phyloP scores from a whole-genome alignment of 2,797 vertebrate species.

The Apogon hyalosoma region DNA sequence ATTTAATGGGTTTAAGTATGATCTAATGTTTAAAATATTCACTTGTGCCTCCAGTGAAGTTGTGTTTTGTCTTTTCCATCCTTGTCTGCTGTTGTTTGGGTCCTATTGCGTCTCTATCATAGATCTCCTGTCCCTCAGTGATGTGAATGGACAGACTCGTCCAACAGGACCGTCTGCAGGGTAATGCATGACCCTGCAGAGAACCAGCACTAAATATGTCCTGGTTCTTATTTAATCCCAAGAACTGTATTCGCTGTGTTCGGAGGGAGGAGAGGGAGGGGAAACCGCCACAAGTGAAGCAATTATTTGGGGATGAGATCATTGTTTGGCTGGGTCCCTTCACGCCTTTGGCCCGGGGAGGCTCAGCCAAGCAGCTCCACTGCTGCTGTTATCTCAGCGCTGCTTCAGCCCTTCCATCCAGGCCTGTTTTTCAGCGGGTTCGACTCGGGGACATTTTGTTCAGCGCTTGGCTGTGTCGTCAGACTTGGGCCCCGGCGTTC shows the following conservation, averaged over 20 bases:
- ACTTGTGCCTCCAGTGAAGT: too few species aligned
- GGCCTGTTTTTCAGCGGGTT: conserved; percentile 70
- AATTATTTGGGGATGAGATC: conserved; percentile 88
- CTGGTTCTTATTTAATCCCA: conserved; percentile 75
- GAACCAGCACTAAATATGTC: conserved; percentile 62
- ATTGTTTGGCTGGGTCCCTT: conserved; percentile 87
- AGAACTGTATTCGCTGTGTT: conserved; percentile 75
- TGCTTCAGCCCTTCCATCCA: conserved; percentile 57
- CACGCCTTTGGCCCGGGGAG: conserved; percentile 84
- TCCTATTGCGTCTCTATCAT: too few species aligned
- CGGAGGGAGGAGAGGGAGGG: conserved; percentile 62
- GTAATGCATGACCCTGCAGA: conserved; percentile 61
- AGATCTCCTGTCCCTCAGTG: too few species aligned
- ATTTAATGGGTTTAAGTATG: too few species aligned
- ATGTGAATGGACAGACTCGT: background rate
- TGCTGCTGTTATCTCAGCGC: conserved; percentile 81
- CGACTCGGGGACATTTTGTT: conserved; percentile 65
- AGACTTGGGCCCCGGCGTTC: conserved; percentile 33
- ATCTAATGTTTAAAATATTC: too few species aligned
- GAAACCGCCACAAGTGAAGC: conserved; percentile 84
- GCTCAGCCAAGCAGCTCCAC: conserved; percentile 79
- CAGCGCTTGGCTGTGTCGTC: conserved; percentile 48
- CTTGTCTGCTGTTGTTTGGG: too few species aligned
- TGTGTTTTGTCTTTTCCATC: too few species aligned
- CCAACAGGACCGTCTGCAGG: conserved; percentile 52